Percentiles rank a stretch among this genome's conserved stretches.
These are phyloP conservation scores for Cheilosia vernalis DNA, from an alignment of 2,888 invertebrate species.

Conservation along the genomic window DNA sequence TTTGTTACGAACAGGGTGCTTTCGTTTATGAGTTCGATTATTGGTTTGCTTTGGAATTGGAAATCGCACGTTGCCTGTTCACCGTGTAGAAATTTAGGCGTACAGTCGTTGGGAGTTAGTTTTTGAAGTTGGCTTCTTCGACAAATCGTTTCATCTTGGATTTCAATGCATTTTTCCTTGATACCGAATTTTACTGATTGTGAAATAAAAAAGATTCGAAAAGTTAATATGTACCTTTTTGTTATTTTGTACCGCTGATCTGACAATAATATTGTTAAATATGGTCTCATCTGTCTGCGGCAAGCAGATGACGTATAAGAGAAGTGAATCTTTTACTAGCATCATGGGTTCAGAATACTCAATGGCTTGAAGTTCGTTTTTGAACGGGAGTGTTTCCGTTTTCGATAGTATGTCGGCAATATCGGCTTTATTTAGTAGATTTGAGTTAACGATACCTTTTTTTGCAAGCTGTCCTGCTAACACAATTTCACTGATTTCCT, in stretches of 20 bases:
- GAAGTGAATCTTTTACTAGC: slow-evolving; percentile 56
- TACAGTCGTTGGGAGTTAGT: not conserved
- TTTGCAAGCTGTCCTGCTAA: slow-evolving; percentile 52
- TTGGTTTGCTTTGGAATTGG: not conserved
- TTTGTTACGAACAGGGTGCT: slow-evolving; percentile 13
- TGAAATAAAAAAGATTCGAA: slow-evolving; percentile 33
- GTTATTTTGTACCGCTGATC: slow-evolving; percentile 8
- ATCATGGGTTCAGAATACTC: slow-evolving; percentile 73
- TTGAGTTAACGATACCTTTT: slow-evolving; percentile 64
- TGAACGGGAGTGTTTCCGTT: slow-evolving; percentile 69
- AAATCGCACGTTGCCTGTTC: too few relatives aligned
- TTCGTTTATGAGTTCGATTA: slow-evolving; percentile 1
- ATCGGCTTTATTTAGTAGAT: slow-evolving; percentile 64
- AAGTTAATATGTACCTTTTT: slow-evolving; percentile 52
- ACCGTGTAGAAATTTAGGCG: too few relatives aligned
- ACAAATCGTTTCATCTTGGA: not conserved
- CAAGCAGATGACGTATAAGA: slow-evolving; percentile 65
- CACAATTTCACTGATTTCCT: slow-evolving; percentile 36
- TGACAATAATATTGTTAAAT: slow-evolving; percentile 50
- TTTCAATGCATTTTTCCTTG: not conserved
- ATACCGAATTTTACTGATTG: slow-evolving; percentile 49
- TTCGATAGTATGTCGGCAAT: slow-evolving; percentile 65
- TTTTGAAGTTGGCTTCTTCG: slow-evolving; percentile 1
- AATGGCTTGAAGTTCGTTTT: slow-evolving; percentile 67
- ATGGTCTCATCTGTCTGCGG: slow-evolving; percentile 57